Conservation (phyloP, 2,113 vertebrate genomes). For the Vireo altiloquus region DNA sequence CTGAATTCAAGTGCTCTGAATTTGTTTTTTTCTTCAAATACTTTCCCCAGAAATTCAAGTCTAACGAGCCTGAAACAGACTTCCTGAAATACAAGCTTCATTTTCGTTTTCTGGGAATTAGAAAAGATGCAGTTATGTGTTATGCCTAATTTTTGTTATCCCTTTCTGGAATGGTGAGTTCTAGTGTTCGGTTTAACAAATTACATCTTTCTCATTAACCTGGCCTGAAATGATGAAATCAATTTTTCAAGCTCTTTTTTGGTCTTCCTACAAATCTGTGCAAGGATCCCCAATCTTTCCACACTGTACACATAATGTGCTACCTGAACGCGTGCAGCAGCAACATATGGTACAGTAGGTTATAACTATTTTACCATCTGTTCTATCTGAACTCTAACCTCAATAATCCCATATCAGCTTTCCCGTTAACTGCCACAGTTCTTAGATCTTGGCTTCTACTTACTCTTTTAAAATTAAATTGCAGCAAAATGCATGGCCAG, state of each 20-base stretch:
- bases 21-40: neutral
- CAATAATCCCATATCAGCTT: neutral
- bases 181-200: neutral
- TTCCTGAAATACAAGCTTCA: neutral
- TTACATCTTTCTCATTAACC: neutral
- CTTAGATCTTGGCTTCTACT: neutral
- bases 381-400: neutral
- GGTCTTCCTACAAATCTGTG: neutral
- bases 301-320: neutral
- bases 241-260: neutral
- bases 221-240: neutral
- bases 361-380: constrained; percentile 20
- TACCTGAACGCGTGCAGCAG: neutral
- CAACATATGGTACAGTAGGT: neutral
- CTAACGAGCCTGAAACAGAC: neutral
- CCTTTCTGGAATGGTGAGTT: neutral
- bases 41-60: neutral
- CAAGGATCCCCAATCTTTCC: neutral
- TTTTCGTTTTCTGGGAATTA: neutral
- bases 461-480: neutral
- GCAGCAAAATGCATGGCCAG: neutral
- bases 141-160: neutral
- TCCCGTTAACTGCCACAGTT: neutral
- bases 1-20: neutral
- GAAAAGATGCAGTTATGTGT: neutral